phyloP scores from a whole-genome alignment of 1,140 invertebrate species.

The Magallana ariakensis region DNA sequence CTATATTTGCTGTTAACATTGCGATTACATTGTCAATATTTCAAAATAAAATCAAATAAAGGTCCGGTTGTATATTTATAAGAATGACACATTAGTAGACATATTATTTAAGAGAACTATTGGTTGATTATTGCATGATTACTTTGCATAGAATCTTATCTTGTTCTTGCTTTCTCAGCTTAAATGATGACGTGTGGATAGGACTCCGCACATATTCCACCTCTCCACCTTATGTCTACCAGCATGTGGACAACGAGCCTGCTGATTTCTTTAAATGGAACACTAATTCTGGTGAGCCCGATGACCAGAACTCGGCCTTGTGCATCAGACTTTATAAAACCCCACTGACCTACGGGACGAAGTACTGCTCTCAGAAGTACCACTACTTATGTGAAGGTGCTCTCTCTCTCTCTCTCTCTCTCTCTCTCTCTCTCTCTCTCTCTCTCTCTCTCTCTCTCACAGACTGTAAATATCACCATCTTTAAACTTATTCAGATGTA shows the following conservation, averaged over 20 bases:
- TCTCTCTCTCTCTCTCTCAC: neutral
- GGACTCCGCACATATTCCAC: conserved; percentile 1
- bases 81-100: too few relatives aligned
- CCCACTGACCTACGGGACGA: neutral
- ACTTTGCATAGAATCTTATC: too few relatives aligned
- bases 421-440: neutral
- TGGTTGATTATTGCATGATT: too few relatives aligned
- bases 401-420: neutral
- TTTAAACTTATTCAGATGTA: neutral
- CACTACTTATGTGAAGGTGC: conserved; percentile 6
- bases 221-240: neutral
- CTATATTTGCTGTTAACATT: too few relatives aligned
- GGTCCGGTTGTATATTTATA: too few relatives aligned
- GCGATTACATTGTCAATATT: too few relatives aligned
- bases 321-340: neutral
- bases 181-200: neutral
- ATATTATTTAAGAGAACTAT: too few relatives aligned
- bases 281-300: neutral
- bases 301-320: neutral
- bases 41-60: too few relatives aligned
- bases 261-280: neutral
- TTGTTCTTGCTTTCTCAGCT: neutral
- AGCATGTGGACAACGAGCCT: neutral
- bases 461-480: neutral
- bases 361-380: neutral